Conservation (phyloP, 2,797 vertebrate genomes). For the Novumbra hubbsi region DNA sequence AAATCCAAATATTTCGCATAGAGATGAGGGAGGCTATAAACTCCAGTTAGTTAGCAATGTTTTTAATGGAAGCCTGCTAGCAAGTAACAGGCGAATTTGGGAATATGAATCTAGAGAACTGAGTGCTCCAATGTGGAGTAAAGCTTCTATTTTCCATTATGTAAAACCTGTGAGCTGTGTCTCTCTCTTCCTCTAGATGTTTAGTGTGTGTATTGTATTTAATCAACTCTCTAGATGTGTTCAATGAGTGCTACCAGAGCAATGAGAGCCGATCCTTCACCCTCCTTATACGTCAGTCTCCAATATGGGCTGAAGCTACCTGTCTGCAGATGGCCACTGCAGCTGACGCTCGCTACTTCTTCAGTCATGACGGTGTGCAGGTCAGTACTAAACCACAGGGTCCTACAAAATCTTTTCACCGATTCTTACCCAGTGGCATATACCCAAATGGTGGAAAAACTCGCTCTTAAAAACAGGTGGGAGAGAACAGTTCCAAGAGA, state of each 20-base stretch:
- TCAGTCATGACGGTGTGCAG: slow-evolving; percentile 90
- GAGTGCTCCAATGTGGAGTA: too few relatives aligned
- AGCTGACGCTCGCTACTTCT: slow-evolving; percentile 82
- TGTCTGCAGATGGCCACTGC: slow-evolving; percentile 84
- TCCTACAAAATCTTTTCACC: neutral
- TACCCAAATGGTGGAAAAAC: too few relatives aligned
- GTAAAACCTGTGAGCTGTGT: neutral
- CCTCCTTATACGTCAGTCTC: slow-evolving; percentile 79
- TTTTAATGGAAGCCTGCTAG: too few relatives aligned
- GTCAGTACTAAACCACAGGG: slow-evolving; percentile 53
- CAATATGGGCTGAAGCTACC: slow-evolving; percentile 74
- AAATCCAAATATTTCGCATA: too few relatives aligned
- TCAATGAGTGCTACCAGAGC: slow-evolving; percentile 71
- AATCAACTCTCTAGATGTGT: slow-evolving; percentile 59
- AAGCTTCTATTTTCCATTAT: too few relatives aligned
- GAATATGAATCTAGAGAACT: too few relatives aligned
- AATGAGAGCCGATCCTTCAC: slow-evolving; percentile 75
- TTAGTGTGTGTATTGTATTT: slow-evolving; percentile 79
- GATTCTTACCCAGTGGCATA: too few relatives aligned
- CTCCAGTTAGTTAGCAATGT: too few relatives aligned
- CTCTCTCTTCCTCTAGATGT: slow-evolving; percentile 48
- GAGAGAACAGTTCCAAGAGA: too few relatives aligned
- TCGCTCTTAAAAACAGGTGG: too few relatives aligned
- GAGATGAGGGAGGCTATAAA: too few relatives aligned
- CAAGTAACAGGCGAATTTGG: too few relatives aligned